Evolutionary conservation across 2,113 vertebrate species (phyloP), one percentile per base, ranked within the genome.

Genomic region (Clarias batrachus): DNA sequence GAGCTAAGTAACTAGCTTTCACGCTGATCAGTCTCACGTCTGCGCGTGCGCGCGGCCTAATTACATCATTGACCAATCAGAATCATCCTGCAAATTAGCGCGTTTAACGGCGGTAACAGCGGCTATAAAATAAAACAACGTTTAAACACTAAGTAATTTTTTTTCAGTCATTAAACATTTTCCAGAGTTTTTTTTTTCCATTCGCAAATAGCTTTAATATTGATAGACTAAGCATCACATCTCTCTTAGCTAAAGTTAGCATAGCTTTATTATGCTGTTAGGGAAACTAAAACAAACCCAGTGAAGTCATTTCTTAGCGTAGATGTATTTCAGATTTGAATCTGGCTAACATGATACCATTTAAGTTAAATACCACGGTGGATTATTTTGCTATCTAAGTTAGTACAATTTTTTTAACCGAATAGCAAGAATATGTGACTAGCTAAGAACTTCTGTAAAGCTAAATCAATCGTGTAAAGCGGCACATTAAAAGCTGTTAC

Each of bases 1-100:
- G 73, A 54, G 12, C 73, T 54, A 21, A 10, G 0, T 11, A 59
- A 16, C 1, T 16, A 2, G 37, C 25, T 13, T 41, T 74, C 37
- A 23, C 6, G 8, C 33, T n/a, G 10, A 25, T 48, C 37, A 10
- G 2, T 0, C 10, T 3, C 3, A 30, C 14, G 3, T 30, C 16
- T 59, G 37, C 85, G 81, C 76, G 54, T 86, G 77, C 77, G n/a
- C 57, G 16, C 6, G 23, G 13, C 27, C 37, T 70, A 59, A 56
- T 68, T 3, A 52, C 79, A 25, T 33, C 21, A 41, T 0, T 66
- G 23, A 59, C 80, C 80, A 82, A 87, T 87, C 48, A 66, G 70
- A 59, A 74, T 4, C 41, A 25, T 27, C 33, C 30, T 62, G 12
- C 62, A 57, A 74, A 48, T 60, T 11, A 33, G 30, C 6, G 12